Base-by-base conservation (phyloP, 2,113 vertebrate genomes). In the Elaphurus davidianus region DNA sequence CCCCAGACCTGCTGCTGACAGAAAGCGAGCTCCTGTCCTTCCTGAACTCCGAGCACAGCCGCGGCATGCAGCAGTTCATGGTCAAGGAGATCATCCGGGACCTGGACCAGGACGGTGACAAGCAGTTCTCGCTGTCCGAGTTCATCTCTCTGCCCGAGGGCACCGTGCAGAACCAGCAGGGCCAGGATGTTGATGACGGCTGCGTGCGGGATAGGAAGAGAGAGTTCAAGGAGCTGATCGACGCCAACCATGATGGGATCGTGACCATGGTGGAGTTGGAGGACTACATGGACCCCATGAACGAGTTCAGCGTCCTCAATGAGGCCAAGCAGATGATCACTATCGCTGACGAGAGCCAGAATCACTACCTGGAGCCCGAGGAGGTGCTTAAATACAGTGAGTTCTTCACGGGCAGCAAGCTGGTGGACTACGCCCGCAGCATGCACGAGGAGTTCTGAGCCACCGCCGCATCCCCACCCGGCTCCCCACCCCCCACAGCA, bases 281-380 rank as follows among this genome's bases (percentile, higher is more conserved):
- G 99, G 99, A 99, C 47, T 99, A 99, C 98, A 99, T 99, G 99
- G 99, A 99, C 91, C 99, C 99, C 8, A 99, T 99, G 99, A 99
- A 99, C 3, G 99, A 99, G 97, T 99, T 99, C 99, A 99, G 99
- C 6, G 99, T 99, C 33, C 98, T 99, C 96, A 99, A 99, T 0
- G 99, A 99, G 98, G 99, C 99, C 17, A 99, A 99, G 98, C 99
- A 99, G 98, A 99, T 99, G 99, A 99, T 99, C 4, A 99, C 99
- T 0, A 99, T 99, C 25, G 99, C 99, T 0, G 99, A 99, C 0
- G 99, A 99, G 98, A 99, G 99, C 97, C 99, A 99, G 98, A 99
- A 99, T 97, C 99, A 99, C 16, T 99, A 98, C 76, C 94, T 99
- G 98, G 99, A 99, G 99, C 99, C 99, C 60, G 99, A 99, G 36